A percentile compares a stretch with the other conserved stretches of the same genome.
These are phyloP conservation scores for Sebastes nivosus DNA, from an alignment of 2,797 vertebrate species.

Conservation along the genomic window DNA sequence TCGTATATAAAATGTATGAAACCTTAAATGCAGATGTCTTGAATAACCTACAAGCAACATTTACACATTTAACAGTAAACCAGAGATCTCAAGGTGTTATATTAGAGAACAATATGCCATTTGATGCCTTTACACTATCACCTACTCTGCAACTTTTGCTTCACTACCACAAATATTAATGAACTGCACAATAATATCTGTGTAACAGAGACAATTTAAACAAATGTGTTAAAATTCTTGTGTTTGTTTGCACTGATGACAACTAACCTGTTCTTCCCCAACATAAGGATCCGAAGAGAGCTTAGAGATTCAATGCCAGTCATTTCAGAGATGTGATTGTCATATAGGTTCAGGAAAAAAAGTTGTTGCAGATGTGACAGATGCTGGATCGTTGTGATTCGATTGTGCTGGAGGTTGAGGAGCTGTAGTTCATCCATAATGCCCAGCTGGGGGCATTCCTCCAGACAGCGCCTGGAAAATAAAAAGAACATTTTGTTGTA, in stretches of 20 bases:
- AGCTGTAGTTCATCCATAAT: conserved; percentile 87
- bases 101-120: neutral
- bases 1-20: neutral
- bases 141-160: neutral
- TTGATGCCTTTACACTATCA: neutral
- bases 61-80: neutral
- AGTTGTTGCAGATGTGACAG: conserved; percentile 89
- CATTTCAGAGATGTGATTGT: conserved; percentile 93
- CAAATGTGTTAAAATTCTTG: neutral
- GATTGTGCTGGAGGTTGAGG: conserved; percentile 94
- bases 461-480: conserved; percentile 84
- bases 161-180: neutral
- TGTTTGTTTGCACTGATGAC: neutral
- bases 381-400: conserved; percentile 89
- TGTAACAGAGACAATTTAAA: neutral
- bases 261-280: conserved; percentile 94
- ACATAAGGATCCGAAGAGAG: conserved; percentile 89
- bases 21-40: neutral
- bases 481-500: neutral
- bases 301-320: conserved; percentile 87
- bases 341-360: conserved; percentile 91
- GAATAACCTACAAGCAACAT: neutral
- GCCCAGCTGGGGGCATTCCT: conserved; percentile 88
- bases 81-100: neutral
- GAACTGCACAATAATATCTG: neutral